These are phyloP conservation scores for Goniozus legneri DNA, from an alignment of 1,140 invertebrate genomes.

Conservation along the genomic window DNA sequence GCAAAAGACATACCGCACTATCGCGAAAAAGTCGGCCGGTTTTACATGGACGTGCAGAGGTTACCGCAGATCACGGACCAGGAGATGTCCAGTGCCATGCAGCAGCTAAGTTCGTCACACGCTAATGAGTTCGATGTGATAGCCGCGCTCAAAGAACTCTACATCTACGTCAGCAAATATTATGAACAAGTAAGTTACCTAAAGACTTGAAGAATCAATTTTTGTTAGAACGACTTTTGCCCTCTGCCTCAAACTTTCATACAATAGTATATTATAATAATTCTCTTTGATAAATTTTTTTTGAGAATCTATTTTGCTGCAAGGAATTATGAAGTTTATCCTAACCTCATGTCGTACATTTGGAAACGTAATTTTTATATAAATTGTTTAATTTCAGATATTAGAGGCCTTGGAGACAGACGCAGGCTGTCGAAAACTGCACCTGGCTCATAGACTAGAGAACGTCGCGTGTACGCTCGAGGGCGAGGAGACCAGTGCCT, in stretches of 20 bases:
- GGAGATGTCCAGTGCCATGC: slow-evolving; percentile 88
- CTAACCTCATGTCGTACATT: background rate
- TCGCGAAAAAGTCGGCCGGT: slow-evolving; percentile 80
- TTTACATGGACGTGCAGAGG: slow-evolving; percentile 80
- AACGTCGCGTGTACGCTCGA: slow-evolving; percentile 87
- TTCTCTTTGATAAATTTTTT: too few species aligned
- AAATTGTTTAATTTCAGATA: slow-evolving; percentile 59
- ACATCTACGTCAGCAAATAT: slow-evolving; percentile 92
- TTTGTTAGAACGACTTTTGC: too few species aligned
- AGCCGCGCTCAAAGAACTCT: slow-evolving; percentile 88
- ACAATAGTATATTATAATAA: too few species aligned
- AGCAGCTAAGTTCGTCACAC: slow-evolving; percentile 83
- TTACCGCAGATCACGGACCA: slow-evolving; percentile 87
- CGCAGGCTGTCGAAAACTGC: slow-evolving; percentile 78
- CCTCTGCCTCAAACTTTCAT: too few species aligned
- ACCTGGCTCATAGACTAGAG: slow-evolving; percentile 83
- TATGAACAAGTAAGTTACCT: slow-evolving; percentile 84
- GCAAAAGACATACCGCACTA: slow-evolving; percentile 92
- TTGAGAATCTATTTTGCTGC: too few species aligned
- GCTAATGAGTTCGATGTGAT: slow-evolving; percentile 85
- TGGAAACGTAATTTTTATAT: background rate
- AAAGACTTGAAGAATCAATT: too few species aligned
- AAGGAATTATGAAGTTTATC: too few species aligned
- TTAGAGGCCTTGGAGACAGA: slow-evolving; percentile 79
- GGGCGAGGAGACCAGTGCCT: slow-evolving; percentile 64